Evolutionary conservation across 2,113 vertebrate genomes (phyloP).

Genomic region (Reinhardtius hippoglossoides): DNA sequence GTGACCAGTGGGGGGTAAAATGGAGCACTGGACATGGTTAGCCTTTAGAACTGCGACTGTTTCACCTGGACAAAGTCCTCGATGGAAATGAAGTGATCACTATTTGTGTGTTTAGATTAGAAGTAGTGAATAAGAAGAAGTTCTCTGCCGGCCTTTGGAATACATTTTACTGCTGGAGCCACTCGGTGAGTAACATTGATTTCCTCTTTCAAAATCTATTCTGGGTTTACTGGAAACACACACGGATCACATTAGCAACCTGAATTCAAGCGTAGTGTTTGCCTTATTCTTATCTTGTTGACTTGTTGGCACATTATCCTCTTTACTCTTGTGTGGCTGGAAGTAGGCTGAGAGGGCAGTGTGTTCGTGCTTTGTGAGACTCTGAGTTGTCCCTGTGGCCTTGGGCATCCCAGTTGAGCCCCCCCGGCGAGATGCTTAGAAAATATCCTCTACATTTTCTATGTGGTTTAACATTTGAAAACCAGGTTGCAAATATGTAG

Average conservation of each 20-base stretch:
- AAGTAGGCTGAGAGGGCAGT: slow-evolving; percentile 47
- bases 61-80: slow-evolving; percentile 2
- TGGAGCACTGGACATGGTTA: slow-evolving; percentile 9
- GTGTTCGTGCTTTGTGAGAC: slow-evolving; percentile 16
- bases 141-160: slow-evolving; percentile 39
- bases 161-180: slow-evolving; percentile 35
- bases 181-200: slow-evolving; percentile 58
- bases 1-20: slow-evolving; percentile 41
- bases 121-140: slow-evolving; percentile 2
- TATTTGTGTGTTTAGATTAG: slow-evolving; percentile 25
- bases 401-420: background rate
- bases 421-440: slow-evolving; percentile 3
- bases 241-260: background rate
- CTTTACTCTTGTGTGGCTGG: slow-evolving; percentile 37
- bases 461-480: background rate
- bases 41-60: slow-evolving; percentile 15
- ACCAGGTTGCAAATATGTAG: background rate
- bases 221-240: background rate
- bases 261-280: slow-evolving; percentile 14
- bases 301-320: slow-evolving; percentile 35
- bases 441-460: slow-evolving; percentile 2
- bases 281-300: slow-evolving; percentile 40
- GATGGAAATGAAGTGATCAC: slow-evolving; percentile 19
- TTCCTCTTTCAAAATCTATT: slow-evolving; percentile 6
- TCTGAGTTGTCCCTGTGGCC: slow-evolving; percentile 14